Evolutionary conservation across 2,797 vertebrate genomes (phyloP), one percentile per base, ranked within the genome.

Genomic region (Champsocephalus esox): DNA sequence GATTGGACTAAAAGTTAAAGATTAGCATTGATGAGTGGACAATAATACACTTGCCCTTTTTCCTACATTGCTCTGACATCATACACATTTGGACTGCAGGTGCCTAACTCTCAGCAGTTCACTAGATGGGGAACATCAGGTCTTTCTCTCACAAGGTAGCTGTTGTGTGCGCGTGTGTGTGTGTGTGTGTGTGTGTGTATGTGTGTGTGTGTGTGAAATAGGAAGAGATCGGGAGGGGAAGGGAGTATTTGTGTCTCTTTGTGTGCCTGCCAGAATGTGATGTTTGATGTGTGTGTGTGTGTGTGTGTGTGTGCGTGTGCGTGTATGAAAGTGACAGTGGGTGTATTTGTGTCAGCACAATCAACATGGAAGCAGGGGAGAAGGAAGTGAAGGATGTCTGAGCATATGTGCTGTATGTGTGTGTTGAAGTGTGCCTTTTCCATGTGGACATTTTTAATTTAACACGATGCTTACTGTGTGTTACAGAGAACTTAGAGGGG

Each of bases 321-420:
- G 71, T 73, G 71, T 73, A 74, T 61, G 74, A 82, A 70, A 44
- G 48, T 87, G 87, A 85, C 72, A 78, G 84, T 70, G 82, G 74
- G 84, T 83, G 85, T 85, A 43, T 88, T 83, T 85, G 79, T 72
- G 52, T 92, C 86, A 87, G 81, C 56, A 82, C 63, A 68, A 77
- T 85, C 62, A 73, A 66, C 72, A 70, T 56, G 57, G 73, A 77
- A 64, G 45, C 75, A 80, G 57, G 45, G 60, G 62, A 71, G 71
- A 79, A 76, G 71, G 68, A 87, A 80, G 80, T 68, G 66, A 82
- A 74, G 52, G 58, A 81, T 79, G 74, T 76, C 48, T 73, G 49
- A 77, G 54, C 73, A 84, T 76, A 87, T 80, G 77, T 56, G 54
- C 48, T 11, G 16, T 66, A 28, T 11, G 9, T 63, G 51, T 55